phyloP scores from a whole-genome alignment of 2,888 invertebrate species.

The Nematopogon swammerdamellus region DNA sequence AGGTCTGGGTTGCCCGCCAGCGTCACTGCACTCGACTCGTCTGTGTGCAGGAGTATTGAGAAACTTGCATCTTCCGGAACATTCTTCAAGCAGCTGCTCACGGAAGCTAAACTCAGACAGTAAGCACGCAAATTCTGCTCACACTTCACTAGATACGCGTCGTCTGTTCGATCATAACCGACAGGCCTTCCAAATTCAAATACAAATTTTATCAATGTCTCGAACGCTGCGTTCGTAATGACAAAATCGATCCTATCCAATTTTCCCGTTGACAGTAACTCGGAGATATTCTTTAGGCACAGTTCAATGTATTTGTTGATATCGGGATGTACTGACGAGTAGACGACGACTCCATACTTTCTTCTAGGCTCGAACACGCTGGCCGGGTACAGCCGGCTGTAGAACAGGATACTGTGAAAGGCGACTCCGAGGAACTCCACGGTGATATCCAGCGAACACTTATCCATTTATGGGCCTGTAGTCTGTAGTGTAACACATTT shows the following conservation, averaged over 20 bases:
- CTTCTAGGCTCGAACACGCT: conserved; percentile 60
- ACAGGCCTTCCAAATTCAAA: conserved; percentile 30
- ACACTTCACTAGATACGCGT: conserved; percentile 59
- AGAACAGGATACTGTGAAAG: conserved; percentile 60
- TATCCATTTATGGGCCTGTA: conserved; percentile 30
- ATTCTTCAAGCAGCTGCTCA: conserved; percentile 39
- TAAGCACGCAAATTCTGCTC: conserved; percentile 61
- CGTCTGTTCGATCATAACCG: conserved; percentile 31
- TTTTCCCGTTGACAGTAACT: conserved; percentile 45
- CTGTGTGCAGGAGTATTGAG: conserved; percentile 57
- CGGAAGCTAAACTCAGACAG: conserved; percentile 54
- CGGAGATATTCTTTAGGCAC: conserved; percentile 45
- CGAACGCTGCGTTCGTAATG: conserved; percentile 28
- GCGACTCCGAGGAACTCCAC: conserved; percentile 65
- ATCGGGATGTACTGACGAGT: conserved; percentile 62
- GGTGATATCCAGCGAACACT: conserved; percentile 53
- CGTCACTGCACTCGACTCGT: conserved; percentile 54
- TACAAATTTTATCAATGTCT: conserved; percentile 27
- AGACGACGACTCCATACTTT: conserved; percentile 60
- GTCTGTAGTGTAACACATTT: no score
- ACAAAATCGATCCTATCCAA: conserved; percentile 51
- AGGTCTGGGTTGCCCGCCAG: conserved; percentile 51
- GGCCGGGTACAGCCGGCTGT: conserved; percentile 60
- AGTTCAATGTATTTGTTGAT: conserved; percentile 60
- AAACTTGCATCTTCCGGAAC: conserved; percentile 57